Base-by-base conservation (phyloP, 2,888 invertebrate species). In the Mythimna ferrago region DNA sequence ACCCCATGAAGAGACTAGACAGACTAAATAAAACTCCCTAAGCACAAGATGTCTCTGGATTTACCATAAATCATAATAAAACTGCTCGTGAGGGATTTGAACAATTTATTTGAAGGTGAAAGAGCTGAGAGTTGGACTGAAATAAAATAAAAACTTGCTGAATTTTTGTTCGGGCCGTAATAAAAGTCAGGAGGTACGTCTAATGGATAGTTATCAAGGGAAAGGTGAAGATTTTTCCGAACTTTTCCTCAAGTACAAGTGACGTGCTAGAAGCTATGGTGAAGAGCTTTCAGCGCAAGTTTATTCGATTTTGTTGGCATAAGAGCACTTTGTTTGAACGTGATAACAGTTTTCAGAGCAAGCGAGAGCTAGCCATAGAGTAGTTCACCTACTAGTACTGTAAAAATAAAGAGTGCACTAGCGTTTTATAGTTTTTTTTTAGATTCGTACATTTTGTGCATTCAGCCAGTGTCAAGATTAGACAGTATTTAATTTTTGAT, bases 21-120 rank as follows among this genome's bases (percentile, higher is more conserved):
- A 53, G 64, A 73, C 81, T 76, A 74, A 82, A 84, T 82, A 80
- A 76, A 82, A 75, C 57, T 78, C 76, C 75, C 73, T 68, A 68
- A 80, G 68, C 73, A 66, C 80, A 57, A 73, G 75, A 80, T 85
- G 80, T 86, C 77, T 78, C 74, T 76, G 68, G 74, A 76, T 86
- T 84, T 81, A 74, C 74, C 78, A 86, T 85, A 84, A 86, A 86
- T 86, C 86, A 86, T 84, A 84, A 84, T 85, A 85, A 84, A 81
- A 86, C 78, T 81, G 82, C 84, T 81, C 84, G 82, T 86, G 85
- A 84, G 85, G 86, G 85, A 86, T 86, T 77, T 58, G 69, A 74
- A 86, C 84, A 85, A 82, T 86, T 86, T 85, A 85, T 85, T 80
- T 86, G 81, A 76, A 82, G 86, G 73, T 86, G 69, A 74, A 86